A percentile compares a stretch with the other conserved stretches of the same genome.
phyloP scores from a whole-genome alignment of 30 jellyfish, hydroid and myxozoan genomes.

The Clytia hemisphaerica region DNA sequence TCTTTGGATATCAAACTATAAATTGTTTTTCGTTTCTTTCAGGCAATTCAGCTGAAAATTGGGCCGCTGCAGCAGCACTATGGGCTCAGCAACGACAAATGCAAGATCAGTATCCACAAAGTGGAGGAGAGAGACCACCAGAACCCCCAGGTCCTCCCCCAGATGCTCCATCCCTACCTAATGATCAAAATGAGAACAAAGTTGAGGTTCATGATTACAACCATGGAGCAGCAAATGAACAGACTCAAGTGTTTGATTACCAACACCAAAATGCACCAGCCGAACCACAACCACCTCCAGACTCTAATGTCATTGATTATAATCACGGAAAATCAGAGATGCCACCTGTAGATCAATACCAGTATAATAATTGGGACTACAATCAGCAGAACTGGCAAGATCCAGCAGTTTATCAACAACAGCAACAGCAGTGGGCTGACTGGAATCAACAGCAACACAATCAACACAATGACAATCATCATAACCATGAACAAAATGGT shows the following conservation, averaged over 20 bases:
- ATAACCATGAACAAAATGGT: too few species aligned
- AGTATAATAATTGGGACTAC: conserved; percentile 18
- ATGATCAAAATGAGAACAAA: background rate
- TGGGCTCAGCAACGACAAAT: conserved; percentile 91
- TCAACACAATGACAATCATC: too few species aligned
- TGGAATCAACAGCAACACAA: conserved; percentile 39
- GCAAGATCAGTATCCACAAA: conserved; percentile 56
- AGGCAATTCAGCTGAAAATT: conserved; percentile 73
- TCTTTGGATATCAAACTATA: too few species aligned
- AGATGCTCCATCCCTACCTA: conserved; percentile 28
- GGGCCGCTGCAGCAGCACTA: conserved; percentile 95
- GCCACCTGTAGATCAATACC: background rate
- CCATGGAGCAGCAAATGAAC: conserved; percentile 31
- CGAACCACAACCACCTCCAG: conserved; percentile 6
- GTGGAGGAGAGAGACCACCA: conserved; percentile 26
- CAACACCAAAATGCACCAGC: background rate
- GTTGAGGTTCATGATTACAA: conserved; percentile 11
- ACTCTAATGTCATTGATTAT: conserved; percentile 23
- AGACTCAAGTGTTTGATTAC: conserved; percentile 19
- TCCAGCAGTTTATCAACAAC: background rate
- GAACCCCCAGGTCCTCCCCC: conserved; percentile 51
- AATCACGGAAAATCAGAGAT: conserved; percentile 22
- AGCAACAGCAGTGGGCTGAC: background rate
- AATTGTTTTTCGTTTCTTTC: background rate
- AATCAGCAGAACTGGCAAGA: conserved; percentile 27